phyloP scores from a whole-genome alignment of 2,888 invertebrate genomes.

The Gari tellinella region DNA sequence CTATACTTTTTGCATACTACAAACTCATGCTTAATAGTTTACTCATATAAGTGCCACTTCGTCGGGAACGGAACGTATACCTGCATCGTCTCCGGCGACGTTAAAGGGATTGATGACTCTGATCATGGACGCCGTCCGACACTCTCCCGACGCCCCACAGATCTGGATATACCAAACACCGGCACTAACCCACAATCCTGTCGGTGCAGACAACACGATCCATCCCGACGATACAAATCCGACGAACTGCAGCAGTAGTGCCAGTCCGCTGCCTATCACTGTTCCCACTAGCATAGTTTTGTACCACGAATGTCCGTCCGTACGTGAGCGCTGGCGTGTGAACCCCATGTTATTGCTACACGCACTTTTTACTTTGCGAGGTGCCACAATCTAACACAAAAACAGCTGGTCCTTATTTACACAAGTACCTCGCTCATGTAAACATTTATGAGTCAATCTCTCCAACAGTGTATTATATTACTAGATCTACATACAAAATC shows the following conservation, averaged over 20 bases:
- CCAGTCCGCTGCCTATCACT: conserved; percentile 22
- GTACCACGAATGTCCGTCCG: conserved; percentile 52
- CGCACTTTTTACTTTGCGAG: neutral
- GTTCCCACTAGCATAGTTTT: conserved; percentile 26
- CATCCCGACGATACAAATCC: conserved; percentile 58
- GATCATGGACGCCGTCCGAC: conserved; percentile 54
- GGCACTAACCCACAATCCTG: conserved; percentile 45
- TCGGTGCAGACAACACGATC: conserved; percentile 47
- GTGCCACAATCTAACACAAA: neutral
- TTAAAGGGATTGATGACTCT: conserved; percentile 54
- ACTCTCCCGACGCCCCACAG: conserved; percentile 24
- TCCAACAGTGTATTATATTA: too few relatives aligned
- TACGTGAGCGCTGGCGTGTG: conserved; percentile 41
- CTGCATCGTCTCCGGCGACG: conserved; percentile 44
- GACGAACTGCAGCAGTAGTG: conserved; percentile 48
- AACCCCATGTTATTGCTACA: conserved; percentile 24
- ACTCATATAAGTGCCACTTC: too few relatives aligned
- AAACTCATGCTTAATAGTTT: too few relatives aligned
- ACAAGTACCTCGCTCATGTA: neutral
- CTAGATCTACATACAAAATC: too few relatives aligned
- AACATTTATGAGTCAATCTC: too few relatives aligned
- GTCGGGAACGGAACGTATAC: conserved; percentile 5
- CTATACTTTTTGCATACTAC: too few relatives aligned
- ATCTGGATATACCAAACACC: conserved; percentile 58
- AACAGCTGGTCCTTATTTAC: neutral